Evolutionary conservation across 2,888 invertebrate species (phyloP), one percentile per base, ranked within the genome.

Genomic region (Rhamnusium bicolor): DNA sequence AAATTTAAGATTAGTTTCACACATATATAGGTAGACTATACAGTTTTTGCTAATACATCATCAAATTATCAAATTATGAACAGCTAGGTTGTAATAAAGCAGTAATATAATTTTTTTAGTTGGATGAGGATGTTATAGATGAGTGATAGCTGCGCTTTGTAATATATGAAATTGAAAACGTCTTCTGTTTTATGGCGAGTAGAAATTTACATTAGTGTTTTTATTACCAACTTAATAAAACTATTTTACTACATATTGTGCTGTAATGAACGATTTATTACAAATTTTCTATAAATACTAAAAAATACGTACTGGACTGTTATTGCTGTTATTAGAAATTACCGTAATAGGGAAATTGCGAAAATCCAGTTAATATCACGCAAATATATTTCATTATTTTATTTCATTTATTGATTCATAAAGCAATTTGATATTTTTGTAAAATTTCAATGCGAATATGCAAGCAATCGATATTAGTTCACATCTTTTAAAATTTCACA

Each of bases 1-100:
- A 75, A 72, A 71, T 70, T 74, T 69, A 67, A 73, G 74, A 77
- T 80, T 77, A 77, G 78, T 79, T 76, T 79, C 80, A 79, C 76
- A 76, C 71, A 73, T 74, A 69, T 63, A 76, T 67, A 51, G 32
- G 14, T 58, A 62, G n/a, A 8, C 24, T 32, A 18, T 27, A 10
- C 32, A 29, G 62, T 65, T 65, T 65, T 65, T 53, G 65, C 65
- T 65, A 65, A 65, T 53, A 27, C 54, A 53, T 54, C 53, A 40
- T 54, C 65, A 18, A 54, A 53, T 65, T 65, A n/a, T 18, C 53
- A 32, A 65, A 65, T 53, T 14, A 47, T 53, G 29, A 65, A 65
- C 21, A n/a, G 58, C 18, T 60, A 18, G 14, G 14, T 40, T 18
- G 21, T 46, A 61, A 47, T 61, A 61, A 21, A 47, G 29, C 21